Conservation (phyloP, 2,797 vertebrate species). For the Epinephelus coioides region DNA sequence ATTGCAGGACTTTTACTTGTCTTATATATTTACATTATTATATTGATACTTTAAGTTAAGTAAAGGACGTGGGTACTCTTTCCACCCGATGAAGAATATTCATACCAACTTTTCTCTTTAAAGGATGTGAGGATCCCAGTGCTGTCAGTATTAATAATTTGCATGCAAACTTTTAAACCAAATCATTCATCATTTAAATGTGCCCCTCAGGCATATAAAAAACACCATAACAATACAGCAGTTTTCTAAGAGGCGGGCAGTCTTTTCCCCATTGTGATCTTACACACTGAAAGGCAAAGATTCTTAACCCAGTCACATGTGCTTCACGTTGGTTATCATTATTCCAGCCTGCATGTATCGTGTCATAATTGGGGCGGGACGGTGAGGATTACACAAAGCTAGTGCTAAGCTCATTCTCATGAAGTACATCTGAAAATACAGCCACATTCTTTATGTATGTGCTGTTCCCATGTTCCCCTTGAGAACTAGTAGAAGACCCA, state of each 20-base stretch:
- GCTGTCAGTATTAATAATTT: neutral
- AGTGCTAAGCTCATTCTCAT: conserved; percentile 77
- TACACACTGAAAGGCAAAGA: conserved; percentile 34
- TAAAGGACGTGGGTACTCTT: neutral
- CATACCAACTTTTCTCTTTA: neutral
- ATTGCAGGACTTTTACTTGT: neutral
- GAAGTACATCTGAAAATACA: conserved; percentile 62
- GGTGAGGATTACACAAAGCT: conserved; percentile 78
- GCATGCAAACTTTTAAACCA: neutral
- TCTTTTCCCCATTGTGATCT: conserved; percentile 23
- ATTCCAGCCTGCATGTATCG: conserved; percentile 64
- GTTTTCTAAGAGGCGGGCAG: neutral
- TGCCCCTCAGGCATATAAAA: neutral
- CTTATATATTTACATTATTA: neutral
- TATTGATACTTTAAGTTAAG: neutral
- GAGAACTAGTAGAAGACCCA: conserved; percentile 16
- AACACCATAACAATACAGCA: conserved; percentile 10
- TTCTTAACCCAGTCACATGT: conserved; percentile 77
- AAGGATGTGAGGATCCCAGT: neutral
- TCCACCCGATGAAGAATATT: neutral
- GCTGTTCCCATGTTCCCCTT: conserved; percentile 46
- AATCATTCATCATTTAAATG: conserved; percentile 33
- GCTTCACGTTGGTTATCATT: conserved; percentile 69
- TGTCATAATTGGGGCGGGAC: conserved; percentile 71
- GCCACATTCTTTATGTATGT: conserved; percentile 63